phyloP scores from a whole-genome alignment of 2,113 vertebrate species.

The Atlantisia rogersi region DNA sequence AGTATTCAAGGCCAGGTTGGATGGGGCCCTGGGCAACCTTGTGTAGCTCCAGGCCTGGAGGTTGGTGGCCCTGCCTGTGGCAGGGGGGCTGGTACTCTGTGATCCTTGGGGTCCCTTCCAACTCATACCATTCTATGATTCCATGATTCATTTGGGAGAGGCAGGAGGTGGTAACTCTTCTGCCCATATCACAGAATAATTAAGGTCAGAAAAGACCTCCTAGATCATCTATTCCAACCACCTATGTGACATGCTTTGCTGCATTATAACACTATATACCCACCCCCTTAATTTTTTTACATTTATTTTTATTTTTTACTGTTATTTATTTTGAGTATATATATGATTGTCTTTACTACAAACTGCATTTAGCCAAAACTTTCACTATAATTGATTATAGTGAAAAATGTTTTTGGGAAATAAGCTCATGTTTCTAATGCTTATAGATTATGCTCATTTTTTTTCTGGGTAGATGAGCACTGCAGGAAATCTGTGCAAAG shows the following conservation, averaged over 20 bases:
- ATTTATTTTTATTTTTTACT: accelerated
- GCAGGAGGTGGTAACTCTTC: background rate
- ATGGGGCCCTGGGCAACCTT: too few relatives aligned
- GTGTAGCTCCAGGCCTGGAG: too few relatives aligned
- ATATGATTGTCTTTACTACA: background rate
- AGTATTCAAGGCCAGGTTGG: too few relatives aligned
- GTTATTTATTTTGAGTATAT: background rate
- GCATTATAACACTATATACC: background rate
- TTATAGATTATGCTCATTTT: background rate
- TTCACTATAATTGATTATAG: background rate
- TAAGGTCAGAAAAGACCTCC: too few relatives aligned
- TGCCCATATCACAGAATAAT: too few relatives aligned
- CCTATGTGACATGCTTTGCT: background rate
- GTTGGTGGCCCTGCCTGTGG: too few relatives aligned
- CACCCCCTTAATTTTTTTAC: accelerated
- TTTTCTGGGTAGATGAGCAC: background rate
- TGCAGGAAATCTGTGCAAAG: background rate
- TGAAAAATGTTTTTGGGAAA: background rate
- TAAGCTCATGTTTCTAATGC: background rate
- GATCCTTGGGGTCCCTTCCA: too few relatives aligned
- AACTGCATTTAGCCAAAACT: background rate
- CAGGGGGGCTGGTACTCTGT: too few relatives aligned
- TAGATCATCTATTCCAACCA: too few relatives aligned
- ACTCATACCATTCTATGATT: too few relatives aligned
- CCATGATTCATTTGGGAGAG: background rate